These are phyloP conservation scores for Pecten maximus DNA, from an alignment of 2,888 invertebrate species.

Conservation along the genomic window DNA sequence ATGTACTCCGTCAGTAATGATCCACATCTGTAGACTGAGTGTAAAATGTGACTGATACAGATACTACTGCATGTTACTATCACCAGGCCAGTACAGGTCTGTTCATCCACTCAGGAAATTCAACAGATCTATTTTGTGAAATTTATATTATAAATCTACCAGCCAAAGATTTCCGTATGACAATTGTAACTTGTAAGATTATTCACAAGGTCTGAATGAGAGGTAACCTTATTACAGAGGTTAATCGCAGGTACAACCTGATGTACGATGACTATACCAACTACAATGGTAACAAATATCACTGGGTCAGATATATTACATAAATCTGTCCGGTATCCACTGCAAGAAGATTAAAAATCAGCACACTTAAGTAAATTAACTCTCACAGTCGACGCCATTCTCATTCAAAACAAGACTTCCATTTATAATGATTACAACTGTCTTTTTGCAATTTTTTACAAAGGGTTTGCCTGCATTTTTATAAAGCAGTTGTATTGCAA, in stretches of 20 bases:
- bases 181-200: too few relatives aligned
- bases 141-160: not conserved
- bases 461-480: not conserved
- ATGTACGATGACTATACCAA: too few relatives aligned
- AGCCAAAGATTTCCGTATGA: not conserved
- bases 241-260: too few relatives aligned
- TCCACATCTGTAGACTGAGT: not conserved
- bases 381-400: too few relatives aligned
- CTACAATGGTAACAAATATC: too few relatives aligned
- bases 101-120: not conserved
- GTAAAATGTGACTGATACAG: too few relatives aligned
- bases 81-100: not conserved
- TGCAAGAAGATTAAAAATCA: too few relatives aligned
- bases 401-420: not conserved
- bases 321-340: too few relatives aligned
- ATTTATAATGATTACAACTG: not conserved
- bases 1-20: not conserved
- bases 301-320: too few relatives aligned
- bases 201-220: too few relatives aligned
- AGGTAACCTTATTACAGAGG: too few relatives aligned
- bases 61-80: not conserved
- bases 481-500: not conserved
- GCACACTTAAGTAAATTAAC: too few relatives aligned
- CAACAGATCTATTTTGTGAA: not conserved
- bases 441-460: not conserved